Base-by-base conservation (phyloP, 2,113 vertebrate genomes). In the Phrynocephalus versicolor region DNA sequence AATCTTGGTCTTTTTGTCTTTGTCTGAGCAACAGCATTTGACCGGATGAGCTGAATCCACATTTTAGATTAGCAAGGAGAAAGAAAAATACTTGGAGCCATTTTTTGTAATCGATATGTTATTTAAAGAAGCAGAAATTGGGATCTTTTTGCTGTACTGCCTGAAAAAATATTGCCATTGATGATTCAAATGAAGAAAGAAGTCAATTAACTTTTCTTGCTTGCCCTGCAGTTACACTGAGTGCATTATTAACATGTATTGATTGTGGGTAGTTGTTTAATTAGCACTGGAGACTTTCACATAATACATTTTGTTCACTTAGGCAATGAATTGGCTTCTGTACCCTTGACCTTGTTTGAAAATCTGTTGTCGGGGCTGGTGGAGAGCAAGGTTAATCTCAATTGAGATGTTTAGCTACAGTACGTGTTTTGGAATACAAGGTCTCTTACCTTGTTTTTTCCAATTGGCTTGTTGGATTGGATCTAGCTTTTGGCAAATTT, bases 261-360 rank as follows among this genome's bases (percentile, higher is more conserved):
- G 87, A 81, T 85, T 83, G 76, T 25, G 37, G 19, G 82, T 19
- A 81, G 64, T 76, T n/a, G 76, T 82, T 83, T 73, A 91, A 88
- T 88, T n/a, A 80, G 57, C 76, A 89, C 65, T 64, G 85, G 82
- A 86, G 77, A 82, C 27, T 45, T 88, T 75, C 79, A 92, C 89
- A 33, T 72, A 70, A 87, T 72, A 37, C 25, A 73, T 73, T 41
- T 84, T 37, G 37, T 64, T 87, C 1, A 37, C 0, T 82, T 25
- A 85, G 82, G 71, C 69, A 83, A 55, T 37, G 64, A 71, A 6
- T 35, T 67, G 73, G 51, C 13, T 39, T 73, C 27, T n/a, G 0
- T 81, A 45, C 51, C 60, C 76, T 80, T 58, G 60, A 88, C 39
- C 75, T 23, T 64, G 71, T 62, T 23, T 70, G 58, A 84, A 78